Conservation (phyloP, 2,888 invertebrate species). For the Clusia tigrina region DNA sequence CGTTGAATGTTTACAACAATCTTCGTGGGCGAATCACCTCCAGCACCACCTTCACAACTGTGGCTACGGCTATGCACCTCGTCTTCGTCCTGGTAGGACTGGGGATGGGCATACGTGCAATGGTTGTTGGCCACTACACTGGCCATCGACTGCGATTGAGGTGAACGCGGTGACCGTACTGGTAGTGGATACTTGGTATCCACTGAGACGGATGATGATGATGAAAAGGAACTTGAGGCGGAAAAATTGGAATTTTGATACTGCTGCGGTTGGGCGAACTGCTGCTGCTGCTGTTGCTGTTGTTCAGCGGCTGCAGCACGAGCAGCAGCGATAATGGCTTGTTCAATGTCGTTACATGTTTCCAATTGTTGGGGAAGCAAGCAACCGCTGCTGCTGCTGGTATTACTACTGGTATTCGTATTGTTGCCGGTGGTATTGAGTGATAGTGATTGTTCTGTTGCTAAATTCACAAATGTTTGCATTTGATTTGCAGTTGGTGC, state of each 20-base stretch:
- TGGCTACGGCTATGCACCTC: constrained; percentile 31
- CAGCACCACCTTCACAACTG: constrained; percentile 42
- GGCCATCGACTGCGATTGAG: constrained; percentile 13
- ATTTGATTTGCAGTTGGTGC: no score
- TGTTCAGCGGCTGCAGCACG: constrained; percentile 52
- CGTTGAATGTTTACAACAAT: constrained; percentile 35
- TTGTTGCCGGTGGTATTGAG: constrained; percentile 11
- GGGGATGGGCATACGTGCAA: constrained; percentile 22
- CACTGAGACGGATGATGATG: constrained; percentile 32
- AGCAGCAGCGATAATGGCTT: constrained; percentile 60
- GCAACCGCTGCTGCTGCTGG: constrained; percentile 35
- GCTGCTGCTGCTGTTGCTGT: constrained; percentile 29
- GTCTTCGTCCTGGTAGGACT: background rate
- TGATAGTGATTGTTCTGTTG: no score
- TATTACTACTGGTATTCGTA: constrained; percentile 20
- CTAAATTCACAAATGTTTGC: no score
- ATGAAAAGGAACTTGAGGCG: constrained; percentile 42
- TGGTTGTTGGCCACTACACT: constrained; percentile 31
- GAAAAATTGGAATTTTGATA: constrained; percentile 33
- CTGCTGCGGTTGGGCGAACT: constrained; percentile 25
- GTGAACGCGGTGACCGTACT: constrained; percentile 28
- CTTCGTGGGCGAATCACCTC: constrained; percentile 34
- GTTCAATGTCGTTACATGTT: constrained; percentile 61
- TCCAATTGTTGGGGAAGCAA: constrained; percentile 52
- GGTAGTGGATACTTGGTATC: constrained; percentile 25